Percentiles rank a stretch among this genome's conserved stretches.
Conservation (phyloP, 2,888 invertebrate species). For the Drosophila subquinaria region DNA sequence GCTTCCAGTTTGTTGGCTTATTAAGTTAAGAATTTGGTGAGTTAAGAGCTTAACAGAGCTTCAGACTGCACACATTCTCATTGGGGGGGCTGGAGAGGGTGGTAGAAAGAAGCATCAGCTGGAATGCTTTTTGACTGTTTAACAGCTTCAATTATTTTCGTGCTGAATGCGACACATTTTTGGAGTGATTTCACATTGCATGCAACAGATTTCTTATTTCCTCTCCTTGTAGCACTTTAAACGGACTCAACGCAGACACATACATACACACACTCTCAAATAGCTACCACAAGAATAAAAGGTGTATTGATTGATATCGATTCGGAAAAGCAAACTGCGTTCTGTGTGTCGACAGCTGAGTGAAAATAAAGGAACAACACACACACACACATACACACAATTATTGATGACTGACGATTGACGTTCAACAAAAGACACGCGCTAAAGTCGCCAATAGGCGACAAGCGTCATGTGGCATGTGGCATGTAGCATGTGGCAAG, state of each 20-base stretch:
- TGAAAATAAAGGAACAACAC: slow-evolving; percentile 13
- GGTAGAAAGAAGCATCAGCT: neutral
- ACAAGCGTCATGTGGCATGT: slow-evolving; percentile 5
- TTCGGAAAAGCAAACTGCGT: slow-evolving; percentile 46
- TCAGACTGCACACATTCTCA: slow-evolving; percentile 1
- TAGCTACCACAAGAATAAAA: slow-evolving; percentile 1
- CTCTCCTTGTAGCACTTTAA: slow-evolving; percentile 9
- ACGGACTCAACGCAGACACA: neutral
- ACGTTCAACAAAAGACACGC: slow-evolving; percentile 55
- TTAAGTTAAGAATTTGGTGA: slow-evolving; percentile 32
- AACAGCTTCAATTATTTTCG: slow-evolving; percentile 30
- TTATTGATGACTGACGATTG: slow-evolving; percentile 34
- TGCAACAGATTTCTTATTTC: slow-evolving; percentile 49
- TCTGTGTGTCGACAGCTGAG: slow-evolving; percentile 47
- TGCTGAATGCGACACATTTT: slow-evolving; percentile 9
- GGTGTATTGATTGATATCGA: slow-evolving; percentile 74
- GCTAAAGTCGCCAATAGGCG: slow-evolving; percentile 20
- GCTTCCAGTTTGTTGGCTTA: slow-evolving; percentile 17
- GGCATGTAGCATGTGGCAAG: slow-evolving; percentile 1
- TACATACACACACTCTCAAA: slow-evolving; percentile 8
- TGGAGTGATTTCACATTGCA: slow-evolving; percentile 23
- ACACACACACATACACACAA: neutral
- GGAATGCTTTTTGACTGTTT: slow-evolving; percentile 27
- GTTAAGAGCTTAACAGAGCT: slow-evolving; percentile 19
- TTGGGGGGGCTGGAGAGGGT: neutral